Evolutionary conservation across 2,113 vertebrate genomes (phyloP).

Genomic region (Ammospiza caudacuta): DNA sequence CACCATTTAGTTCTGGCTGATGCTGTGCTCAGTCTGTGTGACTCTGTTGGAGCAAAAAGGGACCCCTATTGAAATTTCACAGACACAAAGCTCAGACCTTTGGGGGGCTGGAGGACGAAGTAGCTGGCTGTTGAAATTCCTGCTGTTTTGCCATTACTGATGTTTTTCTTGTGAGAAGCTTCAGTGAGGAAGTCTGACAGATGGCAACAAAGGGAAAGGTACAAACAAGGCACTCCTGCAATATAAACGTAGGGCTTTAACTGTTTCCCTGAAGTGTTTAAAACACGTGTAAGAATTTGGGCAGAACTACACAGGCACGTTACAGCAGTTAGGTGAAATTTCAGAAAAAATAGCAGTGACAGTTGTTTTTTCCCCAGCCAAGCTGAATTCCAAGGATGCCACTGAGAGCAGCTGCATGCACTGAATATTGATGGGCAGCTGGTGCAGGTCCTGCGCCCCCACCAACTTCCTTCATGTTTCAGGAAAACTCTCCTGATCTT

Average conservation of each 20-base stretch:
- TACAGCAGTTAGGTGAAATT: constrained; percentile 6
- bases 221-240: constrained; percentile 28
- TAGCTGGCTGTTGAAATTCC: constrained; percentile 29
- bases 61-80: not conserved
- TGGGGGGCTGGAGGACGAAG: not conserved
- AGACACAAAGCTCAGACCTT: not conserved
- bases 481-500: not conserved
- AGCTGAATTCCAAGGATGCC: constrained; percentile 45
- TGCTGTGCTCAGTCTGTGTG: not conserved
- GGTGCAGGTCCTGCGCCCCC: not conserved
- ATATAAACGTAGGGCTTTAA: not conserved
- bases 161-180: constrained; percentile 34
- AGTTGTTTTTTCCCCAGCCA: constrained; percentile 50
- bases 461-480: not conserved
- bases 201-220: constrained; percentile 54
- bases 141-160: constrained; percentile 28
- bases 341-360: not conserved
- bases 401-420: not conserved
- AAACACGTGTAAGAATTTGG: not conserved
- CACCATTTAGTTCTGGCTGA: not conserved
- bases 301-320: not conserved
- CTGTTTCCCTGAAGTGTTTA: constrained; percentile 12
- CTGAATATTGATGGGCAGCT: constrained; percentile 48
- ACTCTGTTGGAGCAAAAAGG: constrained; percentile 13
- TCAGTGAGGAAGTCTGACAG: constrained; percentile 39